Base-by-base conservation (phyloP, 2,888 invertebrate genomes). In the Protophormia terraenovae region DNA sequence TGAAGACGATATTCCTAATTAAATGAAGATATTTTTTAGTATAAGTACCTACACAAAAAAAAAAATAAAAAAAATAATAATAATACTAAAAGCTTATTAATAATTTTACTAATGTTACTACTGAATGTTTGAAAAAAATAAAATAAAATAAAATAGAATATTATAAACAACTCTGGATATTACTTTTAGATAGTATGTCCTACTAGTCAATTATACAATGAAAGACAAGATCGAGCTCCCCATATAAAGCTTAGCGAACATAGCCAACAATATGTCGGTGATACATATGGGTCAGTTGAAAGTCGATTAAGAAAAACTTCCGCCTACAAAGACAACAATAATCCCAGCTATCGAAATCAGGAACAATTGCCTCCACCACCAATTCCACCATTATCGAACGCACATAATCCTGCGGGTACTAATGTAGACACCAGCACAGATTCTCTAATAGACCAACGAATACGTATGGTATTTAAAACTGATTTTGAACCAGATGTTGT, bases 131-230 rank as follows among this genome's bases (percentile, higher is more conserved):
- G n/a, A n/a, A n/a, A n/a, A n/a, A n/a, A n/a, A n/a, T n/a, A n/a
- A n/a, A n/a, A n/a, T n/a, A n/a, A n/a, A n/a, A n/a, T n/a, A n/a
- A n/a, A n/a, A n/a, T n/a, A n/a, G n/a, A n/a, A n/a, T n/a, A n/a
- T n/a, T n/a, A 41, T 41, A 41, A 32, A 41, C n/a, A n/a, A 62
- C 41, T 2, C 14, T 24, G 8, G 16, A 50, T 12, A 67, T 88
- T 87, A 88, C 82, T 90, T 89, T 88, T 89, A 90, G 90, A 90
- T 89, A 90, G 89, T 90, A 86, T 90, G 88, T 88, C 88, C 89
- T 86, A 88, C 86, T 88, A 88, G 88, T 78, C 87, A 88, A 87
- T 86, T 89, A 41, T 66, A 60, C 8, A 78, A 87, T 27, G 88
- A 88, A 71, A 87, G 89, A 71, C 89, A 87, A 10, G 88, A 88